Evolutionary conservation across 2,888 invertebrate species (phyloP).

Genomic region (Amphipyra tragopoginis): DNA sequence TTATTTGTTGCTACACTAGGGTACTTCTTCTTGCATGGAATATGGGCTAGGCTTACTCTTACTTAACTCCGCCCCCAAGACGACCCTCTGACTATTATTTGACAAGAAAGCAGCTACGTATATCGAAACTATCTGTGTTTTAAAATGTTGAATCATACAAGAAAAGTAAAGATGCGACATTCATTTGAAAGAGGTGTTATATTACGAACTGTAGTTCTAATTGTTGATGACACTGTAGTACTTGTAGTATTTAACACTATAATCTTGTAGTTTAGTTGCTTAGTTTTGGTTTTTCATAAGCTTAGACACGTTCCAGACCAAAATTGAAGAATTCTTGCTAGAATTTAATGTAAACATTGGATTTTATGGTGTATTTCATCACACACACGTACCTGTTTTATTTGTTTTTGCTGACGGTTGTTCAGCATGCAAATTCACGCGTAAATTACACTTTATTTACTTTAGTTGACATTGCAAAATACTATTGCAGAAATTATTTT

Average conservation of each 20-base stretch:
- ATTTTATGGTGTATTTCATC: neutral
- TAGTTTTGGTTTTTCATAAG: neutral
- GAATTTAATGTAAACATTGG: neutral
- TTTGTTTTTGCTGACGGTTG: too few relatives aligned
- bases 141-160: too few relatives aligned
- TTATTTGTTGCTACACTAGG: neutral
- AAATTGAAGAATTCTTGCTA: neutral
- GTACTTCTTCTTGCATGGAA: too few relatives aligned
- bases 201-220: too few relatives aligned
- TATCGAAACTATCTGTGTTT: neutral
- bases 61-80: too few relatives aligned
- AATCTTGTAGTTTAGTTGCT: neutral
- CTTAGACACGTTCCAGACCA: neutral
- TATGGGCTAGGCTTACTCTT: too few relatives aligned
- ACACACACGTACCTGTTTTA: too few relatives aligned
- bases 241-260: too few relatives aligned
- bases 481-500: neutral
- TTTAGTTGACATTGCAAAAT: conserved; percentile 13
- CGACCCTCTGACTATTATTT: too few relatives aligned
- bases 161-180: too few relatives aligned
- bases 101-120: neutral
- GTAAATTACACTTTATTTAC: conserved; percentile 5
- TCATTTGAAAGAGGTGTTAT: too few relatives aligned
- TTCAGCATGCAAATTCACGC: neutral
- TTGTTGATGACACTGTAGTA: too few relatives aligned